Evolutionary conservation across 37 sponge, comb jelly and placozoan species (phyloP), one percentile per base, ranked within the genome.

Genomic region (Axinella damicornis): DNA sequence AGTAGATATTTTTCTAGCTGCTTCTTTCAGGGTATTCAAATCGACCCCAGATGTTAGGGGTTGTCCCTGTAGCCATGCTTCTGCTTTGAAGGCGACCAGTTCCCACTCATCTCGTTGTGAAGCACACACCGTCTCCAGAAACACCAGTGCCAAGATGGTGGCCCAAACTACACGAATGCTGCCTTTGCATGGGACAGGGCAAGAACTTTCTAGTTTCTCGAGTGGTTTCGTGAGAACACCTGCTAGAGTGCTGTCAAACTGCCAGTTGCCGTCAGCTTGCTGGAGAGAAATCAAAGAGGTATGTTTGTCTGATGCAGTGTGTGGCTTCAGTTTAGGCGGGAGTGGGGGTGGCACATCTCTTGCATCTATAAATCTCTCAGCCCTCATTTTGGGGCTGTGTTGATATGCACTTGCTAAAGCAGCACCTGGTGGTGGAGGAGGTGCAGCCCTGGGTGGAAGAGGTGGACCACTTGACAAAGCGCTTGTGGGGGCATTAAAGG

Each of bases 31-130:
- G 5, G 6, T 16, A 39, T 73, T 52, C 40, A 73, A 25, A 52
- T 39, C 53, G 40, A 41, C 53, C 21, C 74, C 53, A 52, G 78
- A 28, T 34, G 62, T 60, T 19, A 77, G 62, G 62, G 62, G 32
- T 22, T 58, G 78, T n/a, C 36, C 62, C 32, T 77, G 31, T 28
- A 79, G 53, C 87, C 87, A 86, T 32, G 24, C 36, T 24, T 86
- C 80, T 37, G 87, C 87, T 59, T 86, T 86, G 80, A 79, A 79
- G 52, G 80, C 80, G 22, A 86, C 55, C 53, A 86, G 73, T 41
- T 86, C 87, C 87, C 79, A 79, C 55, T 86, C 87, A 71, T 86
- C 87, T 24, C 62, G 61, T 31, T 63, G 79, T 15, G 52, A 35
- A n/a, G 53, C 30, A 68, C 38, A 39, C 40, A 61, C 56, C 53